These are phyloP conservation scores for Sternotherus odoratus DNA, from an alignment of 2,797 vertebrate species.

Conservation along the genomic window DNA sequence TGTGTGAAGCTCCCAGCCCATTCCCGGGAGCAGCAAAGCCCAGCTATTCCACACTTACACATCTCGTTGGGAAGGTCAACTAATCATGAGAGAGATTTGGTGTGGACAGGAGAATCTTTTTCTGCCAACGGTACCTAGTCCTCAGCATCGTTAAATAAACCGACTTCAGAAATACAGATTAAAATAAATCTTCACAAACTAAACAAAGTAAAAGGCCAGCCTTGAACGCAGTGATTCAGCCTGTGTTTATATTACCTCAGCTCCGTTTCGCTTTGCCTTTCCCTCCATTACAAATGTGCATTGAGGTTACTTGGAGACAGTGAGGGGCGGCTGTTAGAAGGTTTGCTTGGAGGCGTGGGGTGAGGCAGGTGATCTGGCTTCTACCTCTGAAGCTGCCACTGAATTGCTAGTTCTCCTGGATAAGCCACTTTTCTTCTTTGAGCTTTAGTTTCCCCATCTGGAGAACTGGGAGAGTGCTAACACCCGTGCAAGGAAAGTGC, in stretches of 20 bases:
- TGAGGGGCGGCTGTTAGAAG: too few species aligned
- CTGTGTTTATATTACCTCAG: not conserved
- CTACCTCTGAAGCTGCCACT: not conserved
- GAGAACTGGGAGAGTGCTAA: not conserved
- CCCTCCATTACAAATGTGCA: not conserved
- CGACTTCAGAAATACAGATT: not conserved
- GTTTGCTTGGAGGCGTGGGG: not conserved
- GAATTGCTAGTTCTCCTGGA: not conserved
- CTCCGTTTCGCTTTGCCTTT: not conserved
- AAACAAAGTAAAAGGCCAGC: not conserved
- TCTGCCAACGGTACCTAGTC: not conserved
- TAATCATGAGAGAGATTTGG: not conserved
- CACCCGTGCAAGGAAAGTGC: rapidly evolving
- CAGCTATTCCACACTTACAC: too few species aligned
- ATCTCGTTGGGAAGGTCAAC: not conserved
- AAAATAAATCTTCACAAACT: not conserved
- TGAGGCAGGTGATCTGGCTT: not conserved
- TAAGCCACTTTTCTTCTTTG: not conserved
- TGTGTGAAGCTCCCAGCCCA: rapidly evolving
- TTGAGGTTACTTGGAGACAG: not conserved
- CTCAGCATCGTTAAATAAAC: not conserved
- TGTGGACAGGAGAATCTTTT: not conserved
- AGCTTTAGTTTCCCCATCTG: rapidly evolving
- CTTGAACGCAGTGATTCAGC: not conserved
- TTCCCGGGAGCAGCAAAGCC: rapidly evolving